A percentile compares a stretch with the other conserved stretches of the same genome.
Evolutionary conservation across 2,113 vertebrate species (phyloP).

Genomic region (Osmerus eperlanus): DNA sequence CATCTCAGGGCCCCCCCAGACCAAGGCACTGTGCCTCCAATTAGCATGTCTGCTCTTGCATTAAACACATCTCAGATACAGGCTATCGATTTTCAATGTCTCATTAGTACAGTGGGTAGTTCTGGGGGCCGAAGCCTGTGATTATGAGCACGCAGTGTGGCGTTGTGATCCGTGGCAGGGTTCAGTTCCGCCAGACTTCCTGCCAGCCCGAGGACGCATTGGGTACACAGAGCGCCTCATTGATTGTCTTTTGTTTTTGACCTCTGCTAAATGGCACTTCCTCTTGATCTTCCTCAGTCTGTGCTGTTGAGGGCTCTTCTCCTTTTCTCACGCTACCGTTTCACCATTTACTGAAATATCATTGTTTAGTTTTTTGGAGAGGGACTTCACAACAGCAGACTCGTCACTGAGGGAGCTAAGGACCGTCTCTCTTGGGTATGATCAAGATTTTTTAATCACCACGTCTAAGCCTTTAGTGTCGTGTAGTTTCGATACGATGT

Average conservation of each 20-base stretch:
- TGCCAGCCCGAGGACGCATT: conserved; percentile 34
- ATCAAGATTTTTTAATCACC: no score
- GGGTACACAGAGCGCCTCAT: conserved; percentile 33
- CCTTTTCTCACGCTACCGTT: conserved; percentile 10
- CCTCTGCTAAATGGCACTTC: neutral
- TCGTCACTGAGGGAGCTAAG: no score
- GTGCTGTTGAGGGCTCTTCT: neutral
- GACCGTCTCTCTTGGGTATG: neutral
- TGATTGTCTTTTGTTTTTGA: conserved; percentile 33
- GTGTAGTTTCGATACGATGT: no score
- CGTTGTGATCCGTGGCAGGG: conserved; percentile 34
- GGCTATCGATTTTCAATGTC: conserved; percentile 45
- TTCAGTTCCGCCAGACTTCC: conserved; percentile 44
- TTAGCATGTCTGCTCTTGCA: conserved; percentile 24
- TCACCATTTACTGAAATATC: neutral
- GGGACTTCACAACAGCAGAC: neutral
- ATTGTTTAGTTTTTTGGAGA: neutral
- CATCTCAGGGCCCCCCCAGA: neutral
- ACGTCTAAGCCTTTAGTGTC: no score
- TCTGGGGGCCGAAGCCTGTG: conserved; percentile 9
- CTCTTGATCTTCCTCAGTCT: conserved; percentile 27
- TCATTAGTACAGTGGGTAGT: conserved; percentile 33
- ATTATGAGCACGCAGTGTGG: conserved; percentile 39
- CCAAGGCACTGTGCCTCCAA: conserved; percentile 1
- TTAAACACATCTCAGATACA: conserved; percentile 30